phyloP scores from a whole-genome alignment of 2,888 invertebrate genomes.

The Terebella lapidaria region DNA sequence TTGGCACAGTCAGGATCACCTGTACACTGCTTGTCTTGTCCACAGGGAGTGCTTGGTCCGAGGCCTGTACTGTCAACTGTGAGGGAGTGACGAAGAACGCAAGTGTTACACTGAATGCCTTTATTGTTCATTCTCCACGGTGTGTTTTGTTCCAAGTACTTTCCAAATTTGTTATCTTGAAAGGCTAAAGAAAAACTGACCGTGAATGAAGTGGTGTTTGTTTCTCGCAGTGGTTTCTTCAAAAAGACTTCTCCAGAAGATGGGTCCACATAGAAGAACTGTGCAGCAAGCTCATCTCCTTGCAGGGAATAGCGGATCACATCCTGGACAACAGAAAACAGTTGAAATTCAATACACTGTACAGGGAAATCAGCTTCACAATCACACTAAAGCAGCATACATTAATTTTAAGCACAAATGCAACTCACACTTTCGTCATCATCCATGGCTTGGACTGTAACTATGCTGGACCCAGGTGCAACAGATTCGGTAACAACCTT shows the following conservation, averaged over 20 bases:
- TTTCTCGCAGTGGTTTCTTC: conserved; percentile 30
- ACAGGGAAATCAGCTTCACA: not conserved
- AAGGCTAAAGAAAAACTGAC: too few relatives aligned
- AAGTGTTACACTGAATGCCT: not conserved
- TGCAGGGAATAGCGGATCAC: conserved; percentile 29
- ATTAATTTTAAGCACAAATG: not conserved
- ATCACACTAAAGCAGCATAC: not conserved
- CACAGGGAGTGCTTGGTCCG: conserved; percentile 25
- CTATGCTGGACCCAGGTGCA: conserved; percentile 29
- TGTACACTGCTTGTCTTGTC: conserved; percentile 17
- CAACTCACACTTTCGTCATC: conserved; percentile 24
- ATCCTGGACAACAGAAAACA: conserved; percentile 27
- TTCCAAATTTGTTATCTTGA: too few relatives aligned
- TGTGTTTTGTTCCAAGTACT: too few relatives aligned
- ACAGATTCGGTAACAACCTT: conserved; percentile 26
- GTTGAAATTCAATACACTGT: not conserved
- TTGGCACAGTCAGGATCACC: conserved; percentile 22
- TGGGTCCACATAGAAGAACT: conserved; percentile 38
- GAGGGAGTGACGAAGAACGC: not conserved
- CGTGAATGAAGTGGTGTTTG: conserved; percentile 28
- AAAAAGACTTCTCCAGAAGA: conserved; percentile 33
- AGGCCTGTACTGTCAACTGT: conserved; percentile 25
- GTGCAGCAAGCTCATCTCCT: conserved; percentile 31
- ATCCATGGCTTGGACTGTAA: conserved; percentile 37
- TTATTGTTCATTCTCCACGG: not conserved